Evolutionary conservation across 2,888 invertebrate genomes (phyloP), one percentile per base, ranked within the genome.

Genomic region (Xylophagus ater): DNA sequence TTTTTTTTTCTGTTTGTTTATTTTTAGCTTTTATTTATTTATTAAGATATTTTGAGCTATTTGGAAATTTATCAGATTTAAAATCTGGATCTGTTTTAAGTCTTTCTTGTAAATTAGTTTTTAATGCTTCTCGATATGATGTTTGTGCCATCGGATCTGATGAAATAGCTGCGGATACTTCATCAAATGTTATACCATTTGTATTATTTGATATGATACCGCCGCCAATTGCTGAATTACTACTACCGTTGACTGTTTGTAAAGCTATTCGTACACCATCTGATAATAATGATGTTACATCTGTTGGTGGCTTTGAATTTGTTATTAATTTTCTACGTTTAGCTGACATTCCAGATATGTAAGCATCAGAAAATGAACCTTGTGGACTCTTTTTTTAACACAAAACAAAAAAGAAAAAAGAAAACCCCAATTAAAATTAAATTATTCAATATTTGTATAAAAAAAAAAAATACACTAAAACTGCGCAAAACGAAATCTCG

Each of bases 261-360:
- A 65, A 53, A 26, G 63, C 60, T 19, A 54, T 53, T 37, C 57
- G 57, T 15, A 65, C 60, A 34, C 61, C 58, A 30, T 56, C 61
- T 4, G 60, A 53, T 26, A 65, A 51, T 8, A 65, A 47, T 14
- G 57, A 49, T 41, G 53, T 56, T 3, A 62, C 54, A 34, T 54
- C 62, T 13, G 58, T 47, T 25, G 60, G 40, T 15, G 63, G 53
- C 46, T 64, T 65, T 35, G 56, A 51, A 26, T 53, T 53, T 38
- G 59, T 55, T 23, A 81, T 69, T 46, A 89, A 72, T 60, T 87
- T 85, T 47, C 92, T 79, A 43, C 90, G 75, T 62, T 90, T 87
- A 26, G 83, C 78, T 10, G 94, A 88, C 80, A 93, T 82, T 9
- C 88, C 87, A 7, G 82, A 77, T 30, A 92, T 68, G 62, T 93